A percentile compares a stretch with the other conserved stretches of the same genome.
Evolutionary conservation across 2,888 invertebrate species (phyloP).

Genomic region (Drosophila limbata): DNA sequence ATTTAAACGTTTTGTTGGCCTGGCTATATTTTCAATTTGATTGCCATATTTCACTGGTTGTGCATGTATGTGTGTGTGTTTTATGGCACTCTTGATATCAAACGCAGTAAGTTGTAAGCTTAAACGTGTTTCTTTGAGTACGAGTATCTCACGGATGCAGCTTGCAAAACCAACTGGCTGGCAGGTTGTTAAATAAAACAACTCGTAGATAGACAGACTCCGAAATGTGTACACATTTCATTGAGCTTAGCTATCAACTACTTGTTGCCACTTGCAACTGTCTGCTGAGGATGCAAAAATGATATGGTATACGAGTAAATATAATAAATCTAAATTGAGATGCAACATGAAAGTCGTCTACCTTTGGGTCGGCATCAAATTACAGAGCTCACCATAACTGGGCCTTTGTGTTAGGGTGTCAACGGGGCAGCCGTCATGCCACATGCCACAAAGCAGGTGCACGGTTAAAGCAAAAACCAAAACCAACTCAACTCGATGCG

Average conservation of each 20-base stretch:
- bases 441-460: constrained; percentile 41
- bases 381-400: constrained; percentile 61
- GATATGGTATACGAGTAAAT: constrained; percentile 2
- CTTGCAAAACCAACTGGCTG: constrained; percentile 68
- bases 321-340: constrained; percentile 14
- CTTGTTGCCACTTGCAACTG: constrained; percentile 29
- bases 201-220: constrained; percentile 5
- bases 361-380: constrained; percentile 59
- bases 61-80: constrained; percentile 24
- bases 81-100: constrained; percentile 66
- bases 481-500: constrained; percentile 26
- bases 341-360: constrained; percentile 59
- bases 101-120: constrained; percentile 50
- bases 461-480: constrained; percentile 10
- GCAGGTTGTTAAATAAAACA: neutral
- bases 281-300: constrained; percentile 10
- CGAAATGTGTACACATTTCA: constrained; percentile 33
- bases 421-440: constrained; percentile 44
- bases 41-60: constrained; percentile 7
- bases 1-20: constrained; percentile 53
- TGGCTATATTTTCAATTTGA: constrained; percentile 51
- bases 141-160: constrained; percentile 76
- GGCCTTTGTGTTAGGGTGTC: constrained; percentile 78
- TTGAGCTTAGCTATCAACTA: constrained; percentile 32
- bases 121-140: constrained; percentile 68